Percentiles rank a stretch among this genome's conserved stretches.
These are phyloP conservation scores for Ylistrum balloti DNA, from an alignment of 1,140 invertebrate genomes.

Conservation along the genomic window DNA sequence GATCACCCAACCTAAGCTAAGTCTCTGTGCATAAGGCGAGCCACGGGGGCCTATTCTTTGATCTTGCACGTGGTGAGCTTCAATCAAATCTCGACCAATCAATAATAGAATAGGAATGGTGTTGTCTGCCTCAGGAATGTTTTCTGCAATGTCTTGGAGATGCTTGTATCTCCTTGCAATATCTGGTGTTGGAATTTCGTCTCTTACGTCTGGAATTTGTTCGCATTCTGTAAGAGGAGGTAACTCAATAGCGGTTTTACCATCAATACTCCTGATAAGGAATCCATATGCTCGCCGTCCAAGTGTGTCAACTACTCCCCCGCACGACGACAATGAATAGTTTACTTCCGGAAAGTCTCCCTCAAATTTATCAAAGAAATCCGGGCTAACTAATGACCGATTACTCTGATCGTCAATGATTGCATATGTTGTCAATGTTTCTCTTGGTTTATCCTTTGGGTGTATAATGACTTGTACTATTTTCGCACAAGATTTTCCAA, in stretches of 20 bases:
- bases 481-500: too few relatives aligned
- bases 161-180: constrained; percentile 48
- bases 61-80: constrained; percentile 60
- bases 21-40: constrained; percentile 60
- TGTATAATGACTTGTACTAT: too few relatives aligned
- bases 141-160: constrained; percentile 37
- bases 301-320: constrained; percentile 41
- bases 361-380: constrained; percentile 47
- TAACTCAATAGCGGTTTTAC: background rate
- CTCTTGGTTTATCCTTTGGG: background rate
- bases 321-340: constrained; percentile 49
- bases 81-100: constrained; percentile 62
- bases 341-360: background rate
- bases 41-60: constrained; percentile 52
- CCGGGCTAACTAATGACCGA: constrained; percentile 49
- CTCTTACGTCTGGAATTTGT: constrained; percentile 48
- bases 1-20: constrained; percentile 65
- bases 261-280: constrained; percentile 49
- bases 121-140: constrained; percentile 52
- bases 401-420: constrained; percentile 60
- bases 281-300: constrained; percentile 44
- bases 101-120: constrained; percentile 57
- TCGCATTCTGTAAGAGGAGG: constrained; percentile 48
- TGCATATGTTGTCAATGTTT: constrained; percentile 3
- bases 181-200: constrained; percentile 55